phyloP scores from a whole-genome alignment of 2,797 vertebrate species.

The Arvicola amphibius region DNA sequence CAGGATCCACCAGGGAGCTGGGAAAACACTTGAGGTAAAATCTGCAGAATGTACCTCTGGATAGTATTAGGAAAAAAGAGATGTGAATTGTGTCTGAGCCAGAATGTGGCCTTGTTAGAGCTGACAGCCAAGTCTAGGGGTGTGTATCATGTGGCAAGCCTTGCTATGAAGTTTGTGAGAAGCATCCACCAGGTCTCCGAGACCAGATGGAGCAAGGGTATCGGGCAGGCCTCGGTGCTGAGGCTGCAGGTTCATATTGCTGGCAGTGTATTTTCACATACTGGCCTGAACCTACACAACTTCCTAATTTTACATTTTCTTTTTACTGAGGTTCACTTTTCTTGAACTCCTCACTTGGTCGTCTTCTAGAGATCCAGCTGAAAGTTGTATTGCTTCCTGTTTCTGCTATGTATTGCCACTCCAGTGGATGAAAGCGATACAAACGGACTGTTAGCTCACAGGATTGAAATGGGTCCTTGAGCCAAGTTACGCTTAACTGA shows the following conservation, averaged over 20 bases:
- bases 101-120: neutral
- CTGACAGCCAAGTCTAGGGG: neutral
- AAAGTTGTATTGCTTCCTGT: neutral
- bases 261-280: neutral
- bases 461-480: neutral
- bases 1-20: neutral
- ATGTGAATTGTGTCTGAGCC: neutral
- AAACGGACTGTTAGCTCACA: neutral
- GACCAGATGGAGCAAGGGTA: neutral
- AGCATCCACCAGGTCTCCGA: neutral
- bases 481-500: neutral
- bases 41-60: neutral
- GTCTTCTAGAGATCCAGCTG: neutral
- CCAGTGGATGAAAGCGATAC: neutral
- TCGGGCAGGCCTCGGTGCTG: neutral
- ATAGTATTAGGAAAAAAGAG: neutral
- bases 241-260: neutral
- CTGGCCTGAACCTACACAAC: neutral
- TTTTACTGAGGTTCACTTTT: neutral
- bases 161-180: neutral
- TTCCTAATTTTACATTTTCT: neutral
- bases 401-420: neutral
- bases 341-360: neutral
- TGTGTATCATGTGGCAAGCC: neutral
- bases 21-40: neutral